Percentiles rank a stretch among this genome's conserved stretches.
These are phyloP conservation scores for Diplodus sargus DNA, from an alignment of 2,797 vertebrate genomes.

Conservation along the genomic window DNA sequence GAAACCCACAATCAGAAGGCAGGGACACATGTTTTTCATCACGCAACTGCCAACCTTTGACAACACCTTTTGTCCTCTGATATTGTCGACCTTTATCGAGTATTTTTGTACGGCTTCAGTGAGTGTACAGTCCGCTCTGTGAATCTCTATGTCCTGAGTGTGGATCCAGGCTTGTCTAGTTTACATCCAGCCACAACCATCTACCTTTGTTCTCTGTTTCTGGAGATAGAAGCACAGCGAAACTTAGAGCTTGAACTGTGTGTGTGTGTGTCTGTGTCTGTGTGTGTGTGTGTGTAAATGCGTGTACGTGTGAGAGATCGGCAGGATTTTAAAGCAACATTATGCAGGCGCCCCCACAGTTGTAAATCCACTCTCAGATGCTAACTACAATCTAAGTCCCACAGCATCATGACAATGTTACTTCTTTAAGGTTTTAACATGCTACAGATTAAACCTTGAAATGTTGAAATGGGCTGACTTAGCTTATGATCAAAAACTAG, in stretches of 20 bases:
- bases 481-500: no score
- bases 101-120: constrained; percentile 64
- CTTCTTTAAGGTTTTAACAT: no score
- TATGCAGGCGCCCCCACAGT: no score
- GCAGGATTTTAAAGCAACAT: background rate
- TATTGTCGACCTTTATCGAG: constrained; percentile 31
- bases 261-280: constrained; percentile 13
- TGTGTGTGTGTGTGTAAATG: background rate
- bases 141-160: constrained; percentile 53
- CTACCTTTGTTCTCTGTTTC: constrained; percentile 56
- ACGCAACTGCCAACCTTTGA: constrained; percentile 63
- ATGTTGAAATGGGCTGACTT: no score
- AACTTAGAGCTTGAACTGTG: constrained; percentile 43
- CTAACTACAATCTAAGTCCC: no score
- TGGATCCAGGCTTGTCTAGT: constrained; percentile 58
- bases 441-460: no score
- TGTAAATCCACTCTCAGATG: no score
- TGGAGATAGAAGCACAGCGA: constrained; percentile 63
- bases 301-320: background rate
- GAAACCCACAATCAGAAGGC: constrained; percentile 17
- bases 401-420: no score
- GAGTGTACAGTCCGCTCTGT: constrained; percentile 57
- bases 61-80: constrained; percentile 37
- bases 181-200: constrained; percentile 63
- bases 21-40: constrained; percentile 33